Base-by-base conservation (phyloP, 2,888 invertebrate genomes). In the Monochamus alternatus region DNA sequence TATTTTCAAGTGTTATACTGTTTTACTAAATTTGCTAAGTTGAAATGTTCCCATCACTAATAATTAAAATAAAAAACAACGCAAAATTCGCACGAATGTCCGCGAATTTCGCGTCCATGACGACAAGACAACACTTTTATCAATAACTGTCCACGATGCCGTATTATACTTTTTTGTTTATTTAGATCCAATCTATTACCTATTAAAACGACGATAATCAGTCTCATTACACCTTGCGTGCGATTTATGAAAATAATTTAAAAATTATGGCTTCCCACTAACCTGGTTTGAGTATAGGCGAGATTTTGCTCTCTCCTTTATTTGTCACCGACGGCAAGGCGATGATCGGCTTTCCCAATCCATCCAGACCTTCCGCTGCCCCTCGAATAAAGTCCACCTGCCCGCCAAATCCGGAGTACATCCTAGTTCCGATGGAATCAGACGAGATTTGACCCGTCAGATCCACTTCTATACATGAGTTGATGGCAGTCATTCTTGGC, bases 351-450 rank as follows among this genome's bases (percentile, higher is more conserved):
- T 96, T 97, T 31, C 98, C 98, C 80, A 90, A 90, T 0, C 97
- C 97, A 89, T 98, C 98, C 3, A 92, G 87, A 3, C 95, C 92
- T 86, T 96, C 94, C 0, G 95, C 97, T 2, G 98, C 95, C 32
- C 98, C 98, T 73, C 97, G 92, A 81, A 97, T 95, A 88, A 98
- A 98, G 90, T 98, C 98, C 55, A 97, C 95, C 87, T 98, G 98
- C 0, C 97, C 97, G 10, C 98, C 98, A 88, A 97, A 97, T 8
- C 97, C 97, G 0, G 94, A 94, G 86, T 91, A 95, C 92, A 93
- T 92, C 75, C 92, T 90, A 0, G 93, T 93, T 32, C 98, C 98
- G 83, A 98, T 98, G 32, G 98, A 98, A 87, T 98, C 98, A 0
- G 98, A 93, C 80, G 94, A 94, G 30, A 98, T 93, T 89, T 98